Evolutionary conservation across 2,797 vertebrate genomes (phyloP).

Genomic region (Thunnus albacares): DNA sequence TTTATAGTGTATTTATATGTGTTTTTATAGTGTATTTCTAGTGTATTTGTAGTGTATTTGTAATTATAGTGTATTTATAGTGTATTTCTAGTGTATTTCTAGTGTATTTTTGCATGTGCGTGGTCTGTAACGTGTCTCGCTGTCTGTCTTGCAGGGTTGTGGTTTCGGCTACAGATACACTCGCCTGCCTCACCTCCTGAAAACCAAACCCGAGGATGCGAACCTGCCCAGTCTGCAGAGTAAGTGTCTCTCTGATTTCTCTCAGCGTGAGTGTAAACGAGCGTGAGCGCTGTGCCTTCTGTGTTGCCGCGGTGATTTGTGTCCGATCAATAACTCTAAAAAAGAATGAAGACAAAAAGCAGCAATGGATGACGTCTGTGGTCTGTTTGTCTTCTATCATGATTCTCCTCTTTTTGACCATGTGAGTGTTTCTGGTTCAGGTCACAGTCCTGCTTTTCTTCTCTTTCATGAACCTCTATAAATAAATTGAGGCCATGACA

Average conservation of each 20-base stretch:
- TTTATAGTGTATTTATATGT: too few species aligned
- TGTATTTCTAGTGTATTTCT: too few species aligned
- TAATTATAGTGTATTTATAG: too few species aligned
- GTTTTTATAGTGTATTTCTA: too few species aligned
- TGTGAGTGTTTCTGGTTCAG: too few species aligned
- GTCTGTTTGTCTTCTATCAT: too few species aligned
- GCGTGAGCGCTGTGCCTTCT: background rate
- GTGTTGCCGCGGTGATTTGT: background rate
- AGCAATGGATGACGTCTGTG: too few species aligned
- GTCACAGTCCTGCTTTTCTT: background rate
- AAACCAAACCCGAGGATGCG: slow-evolving; percentile 97
- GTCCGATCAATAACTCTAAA: background rate
- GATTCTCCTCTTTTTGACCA: too few species aligned
- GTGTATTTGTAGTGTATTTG: too few species aligned
- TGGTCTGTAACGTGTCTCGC: background rate
- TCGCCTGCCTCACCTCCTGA: slow-evolving; percentile 95
- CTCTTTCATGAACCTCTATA: slow-evolving; percentile 35
- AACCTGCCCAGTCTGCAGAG: slow-evolving; percentile 98
- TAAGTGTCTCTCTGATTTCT: slow-evolving; percentile 80
- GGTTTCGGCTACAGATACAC: slow-evolving; percentile 99
- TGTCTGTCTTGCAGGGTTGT: slow-evolving; percentile 88
- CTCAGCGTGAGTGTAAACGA: too few species aligned
- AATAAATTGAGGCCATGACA: slow-evolving; percentile 48
- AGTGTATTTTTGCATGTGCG: background rate
- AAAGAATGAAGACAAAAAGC: too few species aligned